Evolutionary conservation across 2,888 invertebrate genomes (phyloP).

Genomic region (Patella depressa): DNA sequence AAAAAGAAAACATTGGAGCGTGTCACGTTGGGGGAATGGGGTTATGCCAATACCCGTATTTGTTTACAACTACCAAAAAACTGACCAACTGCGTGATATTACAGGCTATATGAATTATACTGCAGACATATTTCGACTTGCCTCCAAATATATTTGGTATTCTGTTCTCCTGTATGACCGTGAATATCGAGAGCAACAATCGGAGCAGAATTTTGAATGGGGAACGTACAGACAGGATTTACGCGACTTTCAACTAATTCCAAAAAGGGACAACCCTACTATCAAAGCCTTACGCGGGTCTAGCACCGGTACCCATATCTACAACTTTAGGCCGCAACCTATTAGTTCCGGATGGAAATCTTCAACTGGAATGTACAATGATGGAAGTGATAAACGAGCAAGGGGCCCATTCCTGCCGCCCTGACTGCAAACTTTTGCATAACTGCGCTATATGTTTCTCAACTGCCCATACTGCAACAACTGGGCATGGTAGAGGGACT

Average conservation of each 20-base stretch:
- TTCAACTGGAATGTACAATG: background rate
- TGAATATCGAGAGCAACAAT: background rate
- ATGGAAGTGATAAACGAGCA: background rate
- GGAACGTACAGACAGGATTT: background rate
- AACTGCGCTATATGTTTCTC: slow-evolving; percentile 13
- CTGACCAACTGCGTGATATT: background rate
- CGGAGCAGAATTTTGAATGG: background rate
- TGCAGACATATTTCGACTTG: background rate
- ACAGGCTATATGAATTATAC: background rate
- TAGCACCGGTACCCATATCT: background rate
- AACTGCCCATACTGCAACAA: background rate
- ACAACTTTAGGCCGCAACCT: background rate
- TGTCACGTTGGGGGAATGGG: background rate
- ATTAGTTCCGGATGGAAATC: too few species aligned
- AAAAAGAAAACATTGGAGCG: background rate
- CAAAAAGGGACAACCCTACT: background rate
- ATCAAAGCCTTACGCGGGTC: background rate
- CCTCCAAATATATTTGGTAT: background rate
- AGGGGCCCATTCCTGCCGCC: background rate
- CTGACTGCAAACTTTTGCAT: slow-evolving; percentile 1
- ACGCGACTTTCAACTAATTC: background rate
- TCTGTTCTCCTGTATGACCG: background rate
- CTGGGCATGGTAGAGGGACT: background rate
- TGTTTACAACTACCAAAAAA: background rate
- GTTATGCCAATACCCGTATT: background rate